A percentile compares a stretch with the other conserved stretches of the same genome.
phyloP scores from a whole-genome alignment of 2,113 vertebrate genomes.

The Etheostoma cragini region DNA sequence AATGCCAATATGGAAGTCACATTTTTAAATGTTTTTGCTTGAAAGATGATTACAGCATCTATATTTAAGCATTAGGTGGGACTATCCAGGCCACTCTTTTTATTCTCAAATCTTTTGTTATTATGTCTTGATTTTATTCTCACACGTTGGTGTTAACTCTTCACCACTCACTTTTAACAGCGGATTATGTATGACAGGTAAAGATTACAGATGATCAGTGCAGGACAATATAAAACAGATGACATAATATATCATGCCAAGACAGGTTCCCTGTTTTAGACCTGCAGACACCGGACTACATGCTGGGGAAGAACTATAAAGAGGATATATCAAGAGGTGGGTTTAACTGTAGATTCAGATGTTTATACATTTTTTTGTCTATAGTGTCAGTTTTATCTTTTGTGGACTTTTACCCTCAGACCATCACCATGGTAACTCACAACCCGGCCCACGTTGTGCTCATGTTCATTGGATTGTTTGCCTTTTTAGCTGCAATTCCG shows the following conservation, averaged over 20 bases:
- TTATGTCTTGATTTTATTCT: background rate
- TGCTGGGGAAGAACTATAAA: background rate
- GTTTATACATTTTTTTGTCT: background rate
- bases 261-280: background rate
- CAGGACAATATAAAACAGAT: constrained; percentile 57
- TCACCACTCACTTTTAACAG: constrained; percentile 12
- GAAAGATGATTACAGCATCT: background rate
- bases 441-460: constrained; percentile 44
- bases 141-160: constrained; percentile 31
- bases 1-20: background rate
- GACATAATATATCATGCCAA: constrained; percentile 30
- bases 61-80: background rate
- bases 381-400: background rate
- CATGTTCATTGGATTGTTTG: constrained; percentile 61
- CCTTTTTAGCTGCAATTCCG: constrained; percentile 45
- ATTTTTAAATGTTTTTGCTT: background rate
- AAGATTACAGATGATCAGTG: constrained; percentile 49
- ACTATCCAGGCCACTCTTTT: background rate
- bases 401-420: constrained; percentile 37
- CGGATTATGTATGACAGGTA: constrained; percentile 48
- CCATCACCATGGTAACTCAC: constrained; percentile 45
- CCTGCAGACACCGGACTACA: background rate
- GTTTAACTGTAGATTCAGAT: background rate
- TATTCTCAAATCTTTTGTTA: background rate
- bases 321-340: background rate